Conservation (phyloP, 2,113 vertebrate genomes). For the Passer montanus region DNA sequence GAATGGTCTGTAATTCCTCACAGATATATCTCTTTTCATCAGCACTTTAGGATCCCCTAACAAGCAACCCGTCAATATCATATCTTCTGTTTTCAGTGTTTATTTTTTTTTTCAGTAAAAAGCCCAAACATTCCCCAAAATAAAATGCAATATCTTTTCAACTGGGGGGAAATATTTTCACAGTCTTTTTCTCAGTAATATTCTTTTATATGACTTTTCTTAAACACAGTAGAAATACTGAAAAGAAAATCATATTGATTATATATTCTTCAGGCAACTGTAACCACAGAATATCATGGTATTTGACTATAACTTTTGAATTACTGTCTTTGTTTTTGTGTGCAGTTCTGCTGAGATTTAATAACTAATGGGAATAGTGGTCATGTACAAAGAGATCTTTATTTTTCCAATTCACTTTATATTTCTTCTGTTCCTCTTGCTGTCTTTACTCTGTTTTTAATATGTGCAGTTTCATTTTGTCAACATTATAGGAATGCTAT, state of each 20-base stretch:
- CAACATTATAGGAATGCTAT: neutral
- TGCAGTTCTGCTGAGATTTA: neutral
- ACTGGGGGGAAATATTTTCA: neutral
- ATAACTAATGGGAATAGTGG: neutral
- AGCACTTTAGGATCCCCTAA: neutral
- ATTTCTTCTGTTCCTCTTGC: neutral
- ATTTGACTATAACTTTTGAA: slow-evolving; percentile 1
- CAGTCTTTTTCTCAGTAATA: neutral
- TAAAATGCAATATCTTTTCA: neutral
- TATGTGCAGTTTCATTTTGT: neutral
- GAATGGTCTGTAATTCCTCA: neutral
- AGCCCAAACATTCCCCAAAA: neutral
- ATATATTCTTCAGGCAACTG: neutral
- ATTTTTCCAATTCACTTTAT: neutral
- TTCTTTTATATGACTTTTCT: neutral
- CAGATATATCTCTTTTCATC: neutral
- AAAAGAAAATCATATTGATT: neutral
- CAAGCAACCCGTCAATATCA: neutral
- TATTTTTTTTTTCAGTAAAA: neutral
- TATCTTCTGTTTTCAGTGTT: neutral
- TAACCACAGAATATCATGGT: neutral
- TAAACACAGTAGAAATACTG: neutral
- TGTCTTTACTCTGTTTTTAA: neutral
- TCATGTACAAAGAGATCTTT: neutral
- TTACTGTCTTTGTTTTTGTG: neutral